phyloP scores from a whole-genome alignment of 1,140 invertebrate genomes.

The Drosophila auraria region DNA sequence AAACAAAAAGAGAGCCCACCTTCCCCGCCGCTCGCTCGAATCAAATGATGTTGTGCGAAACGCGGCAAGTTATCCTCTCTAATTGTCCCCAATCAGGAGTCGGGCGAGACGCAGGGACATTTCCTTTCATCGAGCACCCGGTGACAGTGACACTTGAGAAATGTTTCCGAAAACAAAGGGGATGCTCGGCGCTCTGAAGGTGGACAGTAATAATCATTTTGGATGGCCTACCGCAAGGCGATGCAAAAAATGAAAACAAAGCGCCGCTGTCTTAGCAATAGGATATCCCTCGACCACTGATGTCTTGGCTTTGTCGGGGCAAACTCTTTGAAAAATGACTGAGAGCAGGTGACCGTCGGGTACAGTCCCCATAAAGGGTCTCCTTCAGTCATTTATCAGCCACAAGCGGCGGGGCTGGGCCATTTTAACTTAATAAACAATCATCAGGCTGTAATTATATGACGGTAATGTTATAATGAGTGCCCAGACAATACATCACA shows the following conservation, averaged over 20 bases:
- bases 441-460: slow-evolving; percentile 80
- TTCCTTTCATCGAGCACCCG: slow-evolving; percentile 46
- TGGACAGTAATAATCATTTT: slow-evolving; percentile 25
- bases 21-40: not conserved
- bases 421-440: slow-evolving; percentile 79
- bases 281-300: not conserved
- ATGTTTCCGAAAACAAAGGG: slow-evolving; percentile 40
- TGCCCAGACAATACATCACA: slow-evolving; percentile 76
- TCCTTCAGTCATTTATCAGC: slow-evolving; percentile 61
- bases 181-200: slow-evolving; percentile 3
- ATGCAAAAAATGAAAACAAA: slow-evolving; percentile 40
- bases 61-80: slow-evolving; percentile 22
- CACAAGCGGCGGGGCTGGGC: slow-evolving; percentile 31
- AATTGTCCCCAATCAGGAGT: slow-evolving; percentile 59
- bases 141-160: slow-evolving; percentile 75
- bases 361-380: slow-evolving; percentile 62
- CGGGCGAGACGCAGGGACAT: slow-evolving; percentile 11
- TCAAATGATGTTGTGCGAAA: slow-evolving; percentile 15
- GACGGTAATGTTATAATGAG: slow-evolving; percentile 76
- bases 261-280: not conserved
- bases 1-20: not conserved
- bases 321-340: slow-evolving; percentile 63
- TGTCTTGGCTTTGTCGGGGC: slow-evolving; percentile 34
- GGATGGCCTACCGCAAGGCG: slow-evolving; percentile 45
- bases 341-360: slow-evolving; percentile 50